These are phyloP conservation scores for Salticus scenicus DNA, from an alignment of 2,888 invertebrate genomes.

Conservation along the genomic window DNA sequence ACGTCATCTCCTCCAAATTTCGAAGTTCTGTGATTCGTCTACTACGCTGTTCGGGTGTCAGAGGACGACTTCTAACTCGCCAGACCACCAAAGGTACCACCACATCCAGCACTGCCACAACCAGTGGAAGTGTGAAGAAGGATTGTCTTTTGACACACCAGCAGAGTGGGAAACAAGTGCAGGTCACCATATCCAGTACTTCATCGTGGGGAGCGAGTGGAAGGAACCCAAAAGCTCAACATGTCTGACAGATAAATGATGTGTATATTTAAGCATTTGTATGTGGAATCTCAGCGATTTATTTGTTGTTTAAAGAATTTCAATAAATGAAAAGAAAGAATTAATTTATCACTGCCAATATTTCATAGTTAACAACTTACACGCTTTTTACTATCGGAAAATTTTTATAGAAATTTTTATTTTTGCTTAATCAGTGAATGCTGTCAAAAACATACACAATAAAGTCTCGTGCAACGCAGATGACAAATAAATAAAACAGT, in stretches of 20 bases:
- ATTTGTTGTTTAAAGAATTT: no score
- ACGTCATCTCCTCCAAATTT: constrained; percentile 93
- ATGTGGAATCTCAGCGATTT: no score
- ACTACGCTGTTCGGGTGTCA: constrained; percentile 39
- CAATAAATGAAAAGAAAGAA: no score
- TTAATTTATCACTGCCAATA: no score
- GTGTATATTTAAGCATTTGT: no score
- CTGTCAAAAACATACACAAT: no score
- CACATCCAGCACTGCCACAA: constrained; percentile 52
- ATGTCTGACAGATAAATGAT: neutral
- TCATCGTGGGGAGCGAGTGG: neutral
- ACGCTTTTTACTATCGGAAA: no score
- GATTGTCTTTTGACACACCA: constrained; percentile 26
- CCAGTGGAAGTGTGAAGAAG: constrained; percentile 51
- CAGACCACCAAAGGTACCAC: constrained; percentile 61
- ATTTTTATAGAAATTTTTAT: no score
- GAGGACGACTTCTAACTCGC: constrained; percentile 24
- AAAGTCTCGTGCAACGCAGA: no score
- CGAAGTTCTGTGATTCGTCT: constrained; percentile 80
- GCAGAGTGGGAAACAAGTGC: constrained; percentile 23
- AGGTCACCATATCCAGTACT: neutral
- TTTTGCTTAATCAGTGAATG: no score
- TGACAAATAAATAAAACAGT: no score
- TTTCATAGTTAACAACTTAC: no score
- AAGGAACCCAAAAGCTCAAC: neutral